Conservation (phyloP, 2,888 invertebrate species). For the Tupiocoris notatus region DNA sequence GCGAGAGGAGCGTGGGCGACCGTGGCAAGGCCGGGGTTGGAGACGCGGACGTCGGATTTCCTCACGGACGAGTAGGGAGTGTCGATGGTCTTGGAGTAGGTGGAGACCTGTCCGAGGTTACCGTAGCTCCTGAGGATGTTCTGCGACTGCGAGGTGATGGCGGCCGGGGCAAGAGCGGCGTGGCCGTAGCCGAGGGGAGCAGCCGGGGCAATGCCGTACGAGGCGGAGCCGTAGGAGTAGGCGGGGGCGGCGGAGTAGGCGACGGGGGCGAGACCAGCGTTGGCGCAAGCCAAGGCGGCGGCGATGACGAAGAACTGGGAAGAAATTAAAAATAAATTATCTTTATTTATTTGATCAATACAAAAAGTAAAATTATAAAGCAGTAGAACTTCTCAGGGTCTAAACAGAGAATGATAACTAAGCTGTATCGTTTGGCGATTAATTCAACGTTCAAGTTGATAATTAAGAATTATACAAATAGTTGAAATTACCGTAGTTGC, state of each 20-base stretch:
- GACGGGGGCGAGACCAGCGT: conserved; percentile 49
- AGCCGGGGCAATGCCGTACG: conserved; percentile 48
- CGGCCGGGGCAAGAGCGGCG: conserved; percentile 50
- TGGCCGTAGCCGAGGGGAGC: conserved; percentile 42
- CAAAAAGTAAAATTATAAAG: too few relatives aligned
- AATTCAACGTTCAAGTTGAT: too few relatives aligned
- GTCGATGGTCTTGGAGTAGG: conserved; percentile 68
- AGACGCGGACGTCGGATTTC: conserved; percentile 67
- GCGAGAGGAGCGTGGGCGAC: too few relatives aligned
- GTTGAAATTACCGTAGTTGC: too few relatives aligned
- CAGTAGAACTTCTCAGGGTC: too few relatives aligned
- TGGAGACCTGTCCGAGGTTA: conserved; percentile 66
- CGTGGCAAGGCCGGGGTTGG: conserved; percentile 62
- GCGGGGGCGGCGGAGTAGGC: conserved; percentile 39
- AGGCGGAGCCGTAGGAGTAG: conserved; percentile 3
- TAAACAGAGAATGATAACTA: too few relatives aligned
- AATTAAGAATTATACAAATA: too few relatives aligned
- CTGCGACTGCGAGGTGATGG: conserved; percentile 60
- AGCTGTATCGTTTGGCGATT: too few relatives aligned
- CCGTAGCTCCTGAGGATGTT: conserved; percentile 65
- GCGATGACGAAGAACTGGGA: conserved; percentile 46
- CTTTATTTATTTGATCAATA: too few relatives aligned
- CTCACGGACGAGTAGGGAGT: conserved; percentile 71
- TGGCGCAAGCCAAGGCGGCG: conserved; percentile 47
- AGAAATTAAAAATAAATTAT: too few relatives aligned